Evolutionary conservation across 1,140 invertebrate genomes (phyloP).

Genomic region (Phthorimaea operculella): DNA sequence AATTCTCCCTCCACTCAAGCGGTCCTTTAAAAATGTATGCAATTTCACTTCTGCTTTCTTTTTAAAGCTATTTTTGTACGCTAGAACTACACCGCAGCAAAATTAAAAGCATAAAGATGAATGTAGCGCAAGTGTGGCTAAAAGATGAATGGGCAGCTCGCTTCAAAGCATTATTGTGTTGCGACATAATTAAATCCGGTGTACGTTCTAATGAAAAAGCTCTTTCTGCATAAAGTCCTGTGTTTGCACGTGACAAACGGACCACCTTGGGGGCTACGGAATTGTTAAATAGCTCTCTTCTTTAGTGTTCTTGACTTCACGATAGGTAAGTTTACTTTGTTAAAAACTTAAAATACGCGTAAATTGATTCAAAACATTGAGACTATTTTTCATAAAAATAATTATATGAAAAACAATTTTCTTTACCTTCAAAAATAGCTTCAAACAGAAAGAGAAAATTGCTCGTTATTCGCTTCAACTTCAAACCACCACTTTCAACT

Average conservation of each 20-base stretch:
- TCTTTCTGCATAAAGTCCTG: not conserved
- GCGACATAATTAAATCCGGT: constrained; percentile 18
- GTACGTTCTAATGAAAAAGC: constrained; percentile 15
- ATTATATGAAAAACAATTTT: not conserved
- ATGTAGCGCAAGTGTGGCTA: not conserved
- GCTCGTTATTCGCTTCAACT: no score
- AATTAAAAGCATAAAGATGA: constrained; percentile 2
- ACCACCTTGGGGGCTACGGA: not conserved
- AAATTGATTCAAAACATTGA: no score
- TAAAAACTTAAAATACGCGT: no score
- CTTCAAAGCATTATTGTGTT: constrained; percentile 18
- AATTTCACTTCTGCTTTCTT: not conserved
- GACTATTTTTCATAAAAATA: no score
- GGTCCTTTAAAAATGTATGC: not conserved
- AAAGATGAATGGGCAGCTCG: constrained; percentile 7
- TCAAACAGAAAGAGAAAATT: no score
- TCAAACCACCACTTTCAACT: no score
- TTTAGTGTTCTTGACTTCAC: not conserved
- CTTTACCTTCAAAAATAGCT: no score
- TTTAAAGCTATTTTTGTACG: not conserved
- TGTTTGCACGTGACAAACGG: constrained; percentile 2
- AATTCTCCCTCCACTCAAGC: not conserved
- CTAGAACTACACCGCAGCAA: not conserved
- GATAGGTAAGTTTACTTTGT: not conserved
- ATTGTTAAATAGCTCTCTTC: not conserved